phyloP scores from a whole-genome alignment of 2,797 vertebrate genomes.

The Myotis daubentonii region DNA sequence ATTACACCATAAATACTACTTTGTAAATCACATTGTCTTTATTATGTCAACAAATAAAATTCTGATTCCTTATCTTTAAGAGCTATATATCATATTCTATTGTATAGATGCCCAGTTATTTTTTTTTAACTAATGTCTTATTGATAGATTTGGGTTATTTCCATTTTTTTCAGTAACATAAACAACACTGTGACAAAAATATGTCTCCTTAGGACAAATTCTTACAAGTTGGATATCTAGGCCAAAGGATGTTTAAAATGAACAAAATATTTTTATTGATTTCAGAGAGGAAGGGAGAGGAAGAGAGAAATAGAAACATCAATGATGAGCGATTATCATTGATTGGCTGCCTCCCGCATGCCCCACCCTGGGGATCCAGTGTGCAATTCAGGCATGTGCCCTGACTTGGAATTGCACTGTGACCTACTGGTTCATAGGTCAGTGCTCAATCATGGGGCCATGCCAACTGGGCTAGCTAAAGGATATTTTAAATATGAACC shows the following conservation, averaged over 20 bases:
- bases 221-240: constrained; percentile 18
- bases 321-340: too few relatives aligned
- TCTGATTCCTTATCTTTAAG: constrained; percentile 52
- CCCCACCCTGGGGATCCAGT: too few relatives aligned
- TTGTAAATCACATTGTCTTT: constrained; percentile 35
- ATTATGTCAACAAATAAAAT: constrained; percentile 38
- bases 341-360: too few relatives aligned
- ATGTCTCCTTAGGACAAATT: constrained; percentile 40
- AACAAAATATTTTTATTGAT: too few relatives aligned
- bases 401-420: too few relatives aligned
- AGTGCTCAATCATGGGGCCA: too few relatives aligned
- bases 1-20: not conserved
- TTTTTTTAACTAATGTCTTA: not conserved
- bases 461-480: not conserved
- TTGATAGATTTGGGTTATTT: constrained; percentile 40
- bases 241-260: constrained; percentile 1
- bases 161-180: constrained; percentile 56
- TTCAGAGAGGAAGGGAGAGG: too few relatives aligned
- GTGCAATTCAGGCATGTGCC: too few relatives aligned
- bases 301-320: too few relatives aligned
- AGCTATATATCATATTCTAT: not conserved
- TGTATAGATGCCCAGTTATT: not conserved
- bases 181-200: constrained; percentile 48
- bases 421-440: too few relatives aligned
- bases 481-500: constrained; percentile 1